Evolutionary conservation across 2,113 vertebrate genomes (phyloP), one percentile per base, ranked within the genome.

Genomic region (Mola mola): DNA sequence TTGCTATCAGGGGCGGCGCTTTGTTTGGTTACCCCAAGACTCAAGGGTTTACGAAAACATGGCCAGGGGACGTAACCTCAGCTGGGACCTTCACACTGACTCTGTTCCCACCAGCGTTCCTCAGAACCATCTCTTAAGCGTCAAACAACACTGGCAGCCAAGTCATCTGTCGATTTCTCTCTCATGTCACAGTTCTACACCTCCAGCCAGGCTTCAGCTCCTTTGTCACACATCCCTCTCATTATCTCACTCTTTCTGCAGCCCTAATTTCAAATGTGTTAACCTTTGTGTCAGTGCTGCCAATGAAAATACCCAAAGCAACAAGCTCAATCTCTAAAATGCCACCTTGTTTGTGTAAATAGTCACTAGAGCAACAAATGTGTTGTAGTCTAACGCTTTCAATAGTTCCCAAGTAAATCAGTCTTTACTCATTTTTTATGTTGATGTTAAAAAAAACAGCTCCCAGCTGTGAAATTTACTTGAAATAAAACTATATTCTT

Each of bases 11-110:
- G 41, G 31, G 36, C 5, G 10, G 60, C 10, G 50, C 33, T 70
- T 79, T 78, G 82, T 79, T 83, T 85, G 82, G 84, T 83, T 71
- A 75, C 60, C 76, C 81, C 42, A 19, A 48, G 75, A 67, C 72
- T 66, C 20, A 15, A 52, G 66, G 78, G 79, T 87, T 88, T 85
- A 87, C 78, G 51, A 87, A 84, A 88, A 89, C 75, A 88, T 21
- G 65, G 51, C 64, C 64, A 20, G 72, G 67, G 85, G 83, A 81
- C 72, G 17, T 57, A 81, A 89, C 87, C 85, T 83, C 72, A 82
- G 79, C 84, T 88, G 87, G 81, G 86, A 89, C 82, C 72, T 71
- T 16, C 58, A 43, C 50, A 38, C 44, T 51, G 24, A 65, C n/a
- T 19, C 70, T 20, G 72, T 88, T 89, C 89, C 86, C 86, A 90